Evolutionary conservation across 2,113 vertebrate genomes (phyloP), one percentile per base, ranked within the genome.

Genomic region (Dascyllus trimaculatus): DNA sequence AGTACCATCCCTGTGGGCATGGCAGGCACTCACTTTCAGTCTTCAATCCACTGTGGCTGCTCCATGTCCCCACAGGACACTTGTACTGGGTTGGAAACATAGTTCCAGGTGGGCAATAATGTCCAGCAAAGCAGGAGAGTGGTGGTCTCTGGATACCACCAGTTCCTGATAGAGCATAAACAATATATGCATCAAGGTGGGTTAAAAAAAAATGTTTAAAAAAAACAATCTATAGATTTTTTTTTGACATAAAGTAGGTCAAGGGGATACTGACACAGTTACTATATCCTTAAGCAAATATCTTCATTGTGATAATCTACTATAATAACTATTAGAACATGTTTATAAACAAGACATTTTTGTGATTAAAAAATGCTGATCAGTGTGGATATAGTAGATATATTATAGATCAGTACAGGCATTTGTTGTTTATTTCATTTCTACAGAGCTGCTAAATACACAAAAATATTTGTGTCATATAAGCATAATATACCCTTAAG

Each of bases 21-120:
- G 43, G 91, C 0, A 8, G 77, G 13, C 96, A 98, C 35, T 96
- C 95, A 0, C 82, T 74, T 1, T 85, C 90, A 0, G 69, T 77
- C 53, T 92, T 87, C 87, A 97, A 77, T 18, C 95, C 84, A 7
- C 92, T 95, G 14, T 74, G 93, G 49, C 95, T 91, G 54, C 95
- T 98, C 96, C 97, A 97, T 17, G 95, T 96, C 46, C 97, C 97
- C 1, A 94, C 93, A 10, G 94, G 92, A 91, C 96, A 98, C 69
- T 95, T 96, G 89, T 95, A 95, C 90, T 97, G 96, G 3, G 85
- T 93, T 0, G 91, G 93, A 51, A 93, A 93, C 93, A 96, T 96
- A 5, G 95, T 97, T 60, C 96, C 96, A 8, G 86, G 48, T 0
- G 96, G 96, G 70, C 96, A 98, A 87, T 96, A 97, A 89, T 97